phyloP scores from a whole-genome alignment of 2,113 vertebrate genomes.

The Apeltes quadracus region DNA sequence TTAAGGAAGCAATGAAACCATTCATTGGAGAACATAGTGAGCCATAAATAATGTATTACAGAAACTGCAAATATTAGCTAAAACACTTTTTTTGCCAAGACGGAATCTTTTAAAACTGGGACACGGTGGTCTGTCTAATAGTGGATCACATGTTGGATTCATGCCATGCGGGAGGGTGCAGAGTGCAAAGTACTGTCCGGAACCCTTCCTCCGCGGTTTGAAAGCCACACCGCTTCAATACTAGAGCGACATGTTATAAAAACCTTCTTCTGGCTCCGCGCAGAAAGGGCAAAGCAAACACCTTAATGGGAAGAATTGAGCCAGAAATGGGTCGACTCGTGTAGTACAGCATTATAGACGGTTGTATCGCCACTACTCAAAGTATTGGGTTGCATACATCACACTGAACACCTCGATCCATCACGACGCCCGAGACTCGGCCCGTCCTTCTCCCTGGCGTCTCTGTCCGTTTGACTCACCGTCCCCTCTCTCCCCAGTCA shows the following conservation, averaged over 20 bases:
- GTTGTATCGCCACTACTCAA: constrained; percentile 39
- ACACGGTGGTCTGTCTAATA: neutral
- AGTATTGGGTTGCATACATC: constrained; percentile 45
- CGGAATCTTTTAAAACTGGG: constrained; percentile 11
- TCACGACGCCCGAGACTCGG: neutral
- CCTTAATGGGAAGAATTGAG: constrained; percentile 56
- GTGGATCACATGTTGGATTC: constrained; percentile 30
- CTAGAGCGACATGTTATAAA: constrained; percentile 16
- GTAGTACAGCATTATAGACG: constrained; percentile 48
- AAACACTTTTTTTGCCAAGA: constrained; percentile 3
- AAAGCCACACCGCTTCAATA: constrained; percentile 5
- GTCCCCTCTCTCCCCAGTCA: constrained; percentile 16
- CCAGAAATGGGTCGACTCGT: constrained; percentile 48
- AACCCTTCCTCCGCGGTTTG: neutral
- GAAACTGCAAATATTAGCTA: constrained; percentile 18
- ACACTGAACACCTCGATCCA: constrained; percentile 11
- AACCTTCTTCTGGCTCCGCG: constrained; percentile 15
- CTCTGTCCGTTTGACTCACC: constrained; percentile 43
- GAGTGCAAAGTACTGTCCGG: constrained; percentile 1
- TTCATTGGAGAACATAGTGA: constrained; percentile 6
- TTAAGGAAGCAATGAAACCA: constrained; percentile 21
- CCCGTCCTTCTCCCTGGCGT: neutral
- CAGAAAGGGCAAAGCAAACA: constrained; percentile 28
- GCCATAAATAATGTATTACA: constrained; percentile 20
- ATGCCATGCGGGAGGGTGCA: constrained; percentile 17